Evolutionary conservation across 1,140 invertebrate species (phyloP).

Genomic region (Eulimnadia texana): DNA sequence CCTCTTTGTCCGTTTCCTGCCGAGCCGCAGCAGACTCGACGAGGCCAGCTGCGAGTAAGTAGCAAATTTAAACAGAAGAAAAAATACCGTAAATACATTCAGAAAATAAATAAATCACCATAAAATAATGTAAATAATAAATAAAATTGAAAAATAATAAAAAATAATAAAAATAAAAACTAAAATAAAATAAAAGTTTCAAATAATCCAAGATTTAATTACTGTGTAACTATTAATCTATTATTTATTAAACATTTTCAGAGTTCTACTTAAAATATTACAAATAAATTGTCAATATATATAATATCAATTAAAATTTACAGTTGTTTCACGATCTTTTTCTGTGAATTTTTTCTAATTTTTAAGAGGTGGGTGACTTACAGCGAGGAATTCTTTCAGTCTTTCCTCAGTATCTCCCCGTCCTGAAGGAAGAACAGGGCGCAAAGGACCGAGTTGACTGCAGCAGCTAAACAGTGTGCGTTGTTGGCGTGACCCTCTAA

Average conservation of each 20-base stretch:
- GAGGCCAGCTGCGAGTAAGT: constrained; percentile 68
- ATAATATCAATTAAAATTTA: no score
- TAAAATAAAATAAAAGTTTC: no score
- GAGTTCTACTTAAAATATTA: no score
- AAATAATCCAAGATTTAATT: no score
- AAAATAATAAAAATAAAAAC: constrained; percentile 11
- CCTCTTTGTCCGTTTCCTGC: constrained; percentile 93
- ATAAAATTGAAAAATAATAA: constrained; percentile 6
- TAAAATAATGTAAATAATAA: constrained; percentile 15
- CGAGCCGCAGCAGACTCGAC: constrained; percentile 80
- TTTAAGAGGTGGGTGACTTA: constrained; percentile 25
- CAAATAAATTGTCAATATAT: no score
- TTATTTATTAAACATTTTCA: no score
- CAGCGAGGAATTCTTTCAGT: constrained; percentile 95
- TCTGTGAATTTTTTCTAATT: no score
- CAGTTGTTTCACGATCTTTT: no score
- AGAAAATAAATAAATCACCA: not conserved
- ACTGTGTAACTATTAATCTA: no score
- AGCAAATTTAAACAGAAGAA: constrained; percentile 18
- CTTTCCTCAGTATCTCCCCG: constrained; percentile 91
- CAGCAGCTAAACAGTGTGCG: constrained; percentile 90
- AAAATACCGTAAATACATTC: constrained; percentile 15
- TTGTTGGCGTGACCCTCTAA: constrained; percentile 94
- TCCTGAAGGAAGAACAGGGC: constrained; percentile 88
- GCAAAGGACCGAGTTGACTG: constrained; percentile 92